Evolutionary conservation across 37 sponge, comb jelly and placozoan genomes (phyloP).

Genomic region (Chondrilla cf. caribensis): DNA sequence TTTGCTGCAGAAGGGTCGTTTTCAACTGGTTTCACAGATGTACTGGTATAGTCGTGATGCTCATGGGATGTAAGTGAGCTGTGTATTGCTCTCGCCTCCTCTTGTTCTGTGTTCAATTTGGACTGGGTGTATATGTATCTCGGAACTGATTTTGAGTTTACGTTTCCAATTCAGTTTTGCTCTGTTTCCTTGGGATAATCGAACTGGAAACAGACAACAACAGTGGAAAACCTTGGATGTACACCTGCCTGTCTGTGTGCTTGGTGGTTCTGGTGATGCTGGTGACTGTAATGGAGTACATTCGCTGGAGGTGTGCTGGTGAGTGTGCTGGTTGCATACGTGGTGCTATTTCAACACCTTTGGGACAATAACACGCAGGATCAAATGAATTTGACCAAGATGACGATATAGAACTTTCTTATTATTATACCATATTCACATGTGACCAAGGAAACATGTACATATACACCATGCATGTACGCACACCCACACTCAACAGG

Average conservation of each 20-base stretch:
- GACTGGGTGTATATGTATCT: too few relatives aligned
- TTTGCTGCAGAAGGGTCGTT: neutral
- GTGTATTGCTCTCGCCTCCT: too few relatives aligned
- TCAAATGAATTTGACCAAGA: too few relatives aligned
- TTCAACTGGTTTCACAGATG: constrained; percentile 24
- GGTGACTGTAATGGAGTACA: constrained; percentile 1
- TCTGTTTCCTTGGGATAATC: neutral
- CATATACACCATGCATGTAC: too few relatives aligned
- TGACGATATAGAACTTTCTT: too few relatives aligned
- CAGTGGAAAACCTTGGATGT: neutral
- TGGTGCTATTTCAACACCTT: too few relatives aligned
- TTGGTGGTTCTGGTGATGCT: neutral
- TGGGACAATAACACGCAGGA: too few relatives aligned
- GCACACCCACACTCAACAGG: too few relatives aligned
- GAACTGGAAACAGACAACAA: neutral
- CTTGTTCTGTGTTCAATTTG: too few relatives aligned
- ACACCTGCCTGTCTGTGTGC: constrained; percentile 1
- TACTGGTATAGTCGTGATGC: neutral
- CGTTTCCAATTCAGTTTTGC: neutral
- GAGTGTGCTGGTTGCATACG: neutral
- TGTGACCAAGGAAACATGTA: too few relatives aligned
- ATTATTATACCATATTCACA: too few relatives aligned
- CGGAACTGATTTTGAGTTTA: too few relatives aligned
- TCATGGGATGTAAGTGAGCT: neutral
- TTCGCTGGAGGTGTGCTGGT: neutral